Evolutionary conservation across 2,113 vertebrate genomes (phyloP).

Genomic region (Scortum barcoo): DNA sequence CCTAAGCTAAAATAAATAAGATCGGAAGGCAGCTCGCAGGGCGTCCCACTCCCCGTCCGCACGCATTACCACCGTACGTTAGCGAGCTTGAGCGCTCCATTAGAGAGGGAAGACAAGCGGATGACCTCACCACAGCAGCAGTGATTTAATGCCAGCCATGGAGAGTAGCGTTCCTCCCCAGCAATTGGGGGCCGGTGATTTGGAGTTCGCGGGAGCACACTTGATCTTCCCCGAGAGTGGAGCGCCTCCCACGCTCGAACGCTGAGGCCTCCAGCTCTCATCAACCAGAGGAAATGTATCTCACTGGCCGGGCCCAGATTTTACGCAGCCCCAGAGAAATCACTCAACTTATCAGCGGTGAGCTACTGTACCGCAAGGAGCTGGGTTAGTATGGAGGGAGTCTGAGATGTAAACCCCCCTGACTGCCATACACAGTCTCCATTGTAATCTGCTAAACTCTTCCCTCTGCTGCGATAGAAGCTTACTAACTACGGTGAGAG

Average conservation of each 20-base stretch:
- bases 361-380: slow-evolving; percentile 80
- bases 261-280: slow-evolving; percentile 75
- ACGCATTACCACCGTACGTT: slow-evolving; percentile 78
- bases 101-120: slow-evolving; percentile 71
- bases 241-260: slow-evolving; percentile 76
- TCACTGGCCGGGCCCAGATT: slow-evolving; percentile 70
- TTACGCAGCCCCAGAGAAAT: slow-evolving; percentile 81
- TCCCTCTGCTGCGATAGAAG: slow-evolving; percentile 54
- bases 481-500: slow-evolving; percentile 38
- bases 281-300: slow-evolving; percentile 82
- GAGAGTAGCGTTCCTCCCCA: slow-evolving; percentile 68
- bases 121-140: slow-evolving; percentile 79
- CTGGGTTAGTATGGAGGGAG: slow-evolving; percentile 60
- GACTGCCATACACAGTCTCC: slow-evolving; percentile 57
- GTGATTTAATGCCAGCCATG: slow-evolving; percentile 78
- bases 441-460: slow-evolving; percentile 62
- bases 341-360: slow-evolving; percentile 80
- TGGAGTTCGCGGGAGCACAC: slow-evolving; percentile 77
- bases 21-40: slow-evolving; percentile 69
- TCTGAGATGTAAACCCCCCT: slow-evolving; percentile 60
- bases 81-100: slow-evolving; percentile 77
- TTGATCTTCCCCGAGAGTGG: slow-evolving; percentile 82
- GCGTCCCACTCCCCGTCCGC: slow-evolving; percentile 67
- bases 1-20: slow-evolving; percentile 82
- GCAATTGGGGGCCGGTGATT: slow-evolving; percentile 78